Percentiles rank a stretch among this genome's conserved stretches.
phyloP scores from a whole-genome alignment of 1,140 invertebrate species.

The Lithobius niger region DNA sequence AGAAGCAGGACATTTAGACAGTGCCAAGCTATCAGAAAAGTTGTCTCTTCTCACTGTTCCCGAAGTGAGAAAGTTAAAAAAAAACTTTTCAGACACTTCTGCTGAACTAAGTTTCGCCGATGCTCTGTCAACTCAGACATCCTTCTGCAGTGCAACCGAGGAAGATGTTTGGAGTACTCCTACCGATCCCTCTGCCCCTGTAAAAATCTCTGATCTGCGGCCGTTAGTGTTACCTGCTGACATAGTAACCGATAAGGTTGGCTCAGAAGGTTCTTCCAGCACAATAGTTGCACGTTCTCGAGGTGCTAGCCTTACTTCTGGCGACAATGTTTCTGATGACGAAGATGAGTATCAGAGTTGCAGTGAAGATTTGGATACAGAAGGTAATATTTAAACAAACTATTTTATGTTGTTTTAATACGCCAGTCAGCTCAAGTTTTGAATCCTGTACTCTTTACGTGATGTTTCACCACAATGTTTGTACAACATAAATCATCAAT shows the following conservation, averaged over 20 bases:
- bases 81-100: background rate
- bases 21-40: background rate
- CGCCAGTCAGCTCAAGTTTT: no score
- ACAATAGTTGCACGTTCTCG: no score
- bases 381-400: background rate
- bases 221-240: no score
- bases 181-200: background rate
- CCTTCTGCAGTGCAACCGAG: background rate
- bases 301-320: background rate
- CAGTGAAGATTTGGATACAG: background rate
- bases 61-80: background rate
- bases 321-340: background rate
- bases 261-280: no score
- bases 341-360: slow-evolving; percentile 7
- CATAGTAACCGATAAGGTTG: no score
- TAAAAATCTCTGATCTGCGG: background rate
- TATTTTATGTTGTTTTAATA: no score
- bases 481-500: no score
- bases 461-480: no score
- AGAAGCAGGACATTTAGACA: no score
- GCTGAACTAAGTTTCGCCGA: background rate
- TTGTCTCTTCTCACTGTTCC: background rate
- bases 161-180: background rate
- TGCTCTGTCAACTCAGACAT: background rate
- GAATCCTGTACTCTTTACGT: no score